Base-by-base conservation (phyloP, 2,113 vertebrate species). In the Tachysurus vachellii region DNA sequence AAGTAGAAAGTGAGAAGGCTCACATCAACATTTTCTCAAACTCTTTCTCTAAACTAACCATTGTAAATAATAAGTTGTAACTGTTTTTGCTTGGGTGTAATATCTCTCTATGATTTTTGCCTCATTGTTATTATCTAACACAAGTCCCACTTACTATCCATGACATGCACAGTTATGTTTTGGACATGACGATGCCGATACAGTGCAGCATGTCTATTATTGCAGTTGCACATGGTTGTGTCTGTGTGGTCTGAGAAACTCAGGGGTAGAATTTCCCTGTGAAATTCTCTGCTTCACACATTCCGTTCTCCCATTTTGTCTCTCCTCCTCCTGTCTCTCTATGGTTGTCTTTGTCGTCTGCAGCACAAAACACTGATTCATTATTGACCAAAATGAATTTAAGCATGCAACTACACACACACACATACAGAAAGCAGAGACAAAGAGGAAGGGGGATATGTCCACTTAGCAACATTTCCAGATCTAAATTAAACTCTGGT, bases 331-430 rank as follows among this genome's bases (percentile, higher is more conserved):
- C 87, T 83, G 89, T 90, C 89, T 87, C 93, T 94, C 94, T 94
- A 93, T 94, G 89, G 92, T 92, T 90, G 91, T 91, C 94, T 95
- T 95, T 95, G 95, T 95, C 92, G 84, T 90, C 91, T 87, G 90
- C 89, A 87, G 91, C 91, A 94, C 94, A 95, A 93, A 93, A 94
- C 93, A 92, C 92, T 89, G 93, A 94, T 96, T 95, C 94, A 95
- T 93, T 88, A 70, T 80, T 88, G 86, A 88, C 91, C 88, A 94
- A 93, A 91, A 92, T 89, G 93, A 95, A 93, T 91, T 88, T 89
- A 88, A 62, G 88, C 71, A 88, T 50, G 61, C 62, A 68, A 90
- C 92, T 92, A 91, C 91, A 90, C 92, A 93, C 88, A 92, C 91
- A 64, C 88, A 80, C 75, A 90, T 80, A 86, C 76, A 56, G n/a